Conservation (phyloP, 2,797 vertebrate species). For the Emydoidea blandingii region DNA sequence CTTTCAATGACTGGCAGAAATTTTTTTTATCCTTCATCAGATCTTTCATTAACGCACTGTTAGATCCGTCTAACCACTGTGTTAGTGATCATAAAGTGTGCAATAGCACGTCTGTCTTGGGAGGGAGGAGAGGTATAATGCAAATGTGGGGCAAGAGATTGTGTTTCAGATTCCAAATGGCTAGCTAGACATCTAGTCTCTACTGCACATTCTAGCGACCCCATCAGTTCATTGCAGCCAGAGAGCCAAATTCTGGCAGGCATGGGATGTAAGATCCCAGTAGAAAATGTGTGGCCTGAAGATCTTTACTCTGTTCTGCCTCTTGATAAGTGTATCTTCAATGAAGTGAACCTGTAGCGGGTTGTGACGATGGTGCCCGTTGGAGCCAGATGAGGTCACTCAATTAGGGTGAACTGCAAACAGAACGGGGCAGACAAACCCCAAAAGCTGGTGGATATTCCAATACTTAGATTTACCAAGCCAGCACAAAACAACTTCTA, state of each 20-base stretch:
- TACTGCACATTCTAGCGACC: rapidly evolving
- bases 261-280: background rate
- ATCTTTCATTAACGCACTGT: background rate
- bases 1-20: background rate
- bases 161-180: background rate
- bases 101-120: background rate
- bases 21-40: background rate
- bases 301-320: background rate
- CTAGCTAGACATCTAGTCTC: no score
- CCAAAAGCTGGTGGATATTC: no score
- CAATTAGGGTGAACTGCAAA: no score
- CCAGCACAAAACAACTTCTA: no score
- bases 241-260: background rate
- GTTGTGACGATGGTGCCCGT: no score
- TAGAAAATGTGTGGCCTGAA: background rate
- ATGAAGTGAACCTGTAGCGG: background rate
- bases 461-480: no score
- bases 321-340: background rate
- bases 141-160: background rate
- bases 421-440: no score
- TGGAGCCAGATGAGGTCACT: no score
- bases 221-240: background rate
- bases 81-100: background rate
- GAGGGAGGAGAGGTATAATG: background rate
- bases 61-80: background rate